These are phyloP conservation scores for Lepidurus couesii DNA, from an alignment of 1,140 invertebrate genomes.

Conservation along the genomic window DNA sequence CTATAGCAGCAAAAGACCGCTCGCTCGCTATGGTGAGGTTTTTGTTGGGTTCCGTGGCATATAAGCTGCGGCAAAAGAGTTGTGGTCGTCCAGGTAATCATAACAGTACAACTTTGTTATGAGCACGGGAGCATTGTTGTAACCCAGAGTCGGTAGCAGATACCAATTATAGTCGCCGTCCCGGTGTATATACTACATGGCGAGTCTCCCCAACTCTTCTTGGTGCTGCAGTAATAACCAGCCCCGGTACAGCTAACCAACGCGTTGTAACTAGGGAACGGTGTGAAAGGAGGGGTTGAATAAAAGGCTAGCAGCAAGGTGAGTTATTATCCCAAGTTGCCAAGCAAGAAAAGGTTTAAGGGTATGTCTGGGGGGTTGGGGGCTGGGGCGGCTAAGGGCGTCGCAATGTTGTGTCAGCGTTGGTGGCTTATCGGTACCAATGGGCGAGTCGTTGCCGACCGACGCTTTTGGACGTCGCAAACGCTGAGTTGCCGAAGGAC, in stretches of 20 bases:
- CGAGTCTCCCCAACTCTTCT: neutral
- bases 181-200: neutral
- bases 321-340: neutral
- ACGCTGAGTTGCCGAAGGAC: neutral
- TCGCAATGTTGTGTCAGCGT: constrained; percentile 9
- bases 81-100: neutral
- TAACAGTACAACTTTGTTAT: neutral
- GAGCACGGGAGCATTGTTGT: neutral
- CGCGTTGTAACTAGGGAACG: neutral
- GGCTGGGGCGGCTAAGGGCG: neutral
- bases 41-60: neutral
- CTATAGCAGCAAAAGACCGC: neutral
- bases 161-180: constrained; percentile 6
- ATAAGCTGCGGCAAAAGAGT: neutral
- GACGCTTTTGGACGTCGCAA: neutral
- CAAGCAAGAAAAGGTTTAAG: neutral
- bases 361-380: neutral
- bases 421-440: constrained; percentile 13
- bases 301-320: neutral
- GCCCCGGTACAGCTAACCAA: neutral
- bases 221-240: neutral
- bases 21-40: neutral
- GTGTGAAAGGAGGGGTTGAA: neutral
- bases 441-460: constrained; percentile 10
- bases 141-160: neutral